phyloP scores from a whole-genome alignment of 2,797 vertebrate genomes.

The Eleutherodactylus coqui region DNA sequence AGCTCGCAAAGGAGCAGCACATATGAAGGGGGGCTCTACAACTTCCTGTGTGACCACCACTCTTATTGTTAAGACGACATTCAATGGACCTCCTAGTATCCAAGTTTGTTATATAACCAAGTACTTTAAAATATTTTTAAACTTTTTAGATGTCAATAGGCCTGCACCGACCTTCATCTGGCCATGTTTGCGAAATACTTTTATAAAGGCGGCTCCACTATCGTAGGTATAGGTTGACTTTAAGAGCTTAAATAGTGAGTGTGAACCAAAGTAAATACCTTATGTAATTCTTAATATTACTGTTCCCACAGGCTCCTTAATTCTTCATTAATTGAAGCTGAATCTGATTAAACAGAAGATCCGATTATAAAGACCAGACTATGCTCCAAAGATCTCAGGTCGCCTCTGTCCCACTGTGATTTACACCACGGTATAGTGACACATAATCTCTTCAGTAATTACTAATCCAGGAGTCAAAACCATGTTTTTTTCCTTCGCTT shows the following conservation, averaged over 20 bases:
- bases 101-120: too few species aligned
- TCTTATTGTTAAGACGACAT: too few species aligned
- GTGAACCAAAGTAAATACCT: not conserved
- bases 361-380: slow-evolving; percentile 46
- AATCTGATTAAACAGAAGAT: slow-evolving; percentile 53
- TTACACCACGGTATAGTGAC: slow-evolving; percentile 11
- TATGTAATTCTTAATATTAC: slow-evolving; percentile 34
- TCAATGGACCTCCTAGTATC: too few species aligned
- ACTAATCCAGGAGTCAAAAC: slow-evolving; percentile 18
- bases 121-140: too few species aligned
- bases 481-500: not conserved
- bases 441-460: slow-evolving; percentile 38
- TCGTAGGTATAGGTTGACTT: not conserved
- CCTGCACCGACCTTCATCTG: not conserved
- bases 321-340: slow-evolving; percentile 35
- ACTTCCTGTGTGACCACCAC: not conserved
- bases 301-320: slow-evolving; percentile 18
- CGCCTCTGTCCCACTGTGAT: slow-evolving; percentile 41
- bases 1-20: not conserved
- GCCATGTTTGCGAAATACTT: not conserved
- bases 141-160: not conserved
- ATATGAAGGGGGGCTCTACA: not conserved
- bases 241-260: not conserved
- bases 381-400: slow-evolving; percentile 15
- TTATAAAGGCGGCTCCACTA: not conserved